A percentile compares a stretch with the other conserved stretches of the same genome.
Evolutionary conservation across 2,888 invertebrate species (phyloP).

Genomic region (Idaea biselata): DNA sequence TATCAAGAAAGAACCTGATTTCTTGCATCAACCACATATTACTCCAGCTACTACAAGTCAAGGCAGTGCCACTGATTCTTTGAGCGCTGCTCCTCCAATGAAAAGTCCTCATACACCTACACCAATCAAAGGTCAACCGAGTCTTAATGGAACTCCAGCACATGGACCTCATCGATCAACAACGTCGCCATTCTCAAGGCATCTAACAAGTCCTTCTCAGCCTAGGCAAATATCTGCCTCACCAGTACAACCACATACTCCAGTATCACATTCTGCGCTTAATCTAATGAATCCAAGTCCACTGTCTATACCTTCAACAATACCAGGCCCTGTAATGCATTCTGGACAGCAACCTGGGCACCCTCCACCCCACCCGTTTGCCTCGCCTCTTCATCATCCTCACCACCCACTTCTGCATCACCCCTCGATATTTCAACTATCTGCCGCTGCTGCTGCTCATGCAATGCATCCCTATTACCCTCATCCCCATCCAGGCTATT

Average conservation of each 20-base stretch:
- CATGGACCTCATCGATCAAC: constrained; percentile 67
- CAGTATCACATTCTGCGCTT: constrained; percentile 82
- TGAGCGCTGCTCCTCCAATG: constrained; percentile 78
- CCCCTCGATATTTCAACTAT: constrained; percentile 79
- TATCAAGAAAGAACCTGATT: constrained; percentile 88
- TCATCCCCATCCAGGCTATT: constrained; percentile 85
- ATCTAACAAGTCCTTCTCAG: constrained; percentile 74
- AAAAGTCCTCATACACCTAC: constrained; percentile 78
- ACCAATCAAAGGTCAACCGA: constrained; percentile 73
- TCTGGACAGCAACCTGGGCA: constrained; percentile 86
- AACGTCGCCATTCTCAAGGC: constrained; percentile 75
- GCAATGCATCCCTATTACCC: constrained; percentile 86
- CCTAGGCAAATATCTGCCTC: constrained; percentile 74
- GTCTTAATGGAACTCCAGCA: constrained; percentile 62
- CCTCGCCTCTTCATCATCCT: constrained; percentile 86
- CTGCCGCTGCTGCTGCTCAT: constrained; percentile 83
- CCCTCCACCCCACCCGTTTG: constrained; percentile 84
- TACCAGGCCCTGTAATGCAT: constrained; percentile 86
- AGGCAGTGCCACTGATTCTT: constrained; percentile 62
- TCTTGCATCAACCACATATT: constrained; percentile 72
- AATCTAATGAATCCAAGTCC: constrained; percentile 82
- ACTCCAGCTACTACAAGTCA: constrained; percentile 77
- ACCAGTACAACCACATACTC: constrained; percentile 68
- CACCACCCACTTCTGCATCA: constrained; percentile 84
- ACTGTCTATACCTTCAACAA: constrained; percentile 82